Percentiles rank a stretch among this genome's conserved stretches.
These are phyloP conservation scores for Habroteleia sp. DNA, from an alignment of 2,888 invertebrate genomes.

Conservation along the genomic window DNA sequence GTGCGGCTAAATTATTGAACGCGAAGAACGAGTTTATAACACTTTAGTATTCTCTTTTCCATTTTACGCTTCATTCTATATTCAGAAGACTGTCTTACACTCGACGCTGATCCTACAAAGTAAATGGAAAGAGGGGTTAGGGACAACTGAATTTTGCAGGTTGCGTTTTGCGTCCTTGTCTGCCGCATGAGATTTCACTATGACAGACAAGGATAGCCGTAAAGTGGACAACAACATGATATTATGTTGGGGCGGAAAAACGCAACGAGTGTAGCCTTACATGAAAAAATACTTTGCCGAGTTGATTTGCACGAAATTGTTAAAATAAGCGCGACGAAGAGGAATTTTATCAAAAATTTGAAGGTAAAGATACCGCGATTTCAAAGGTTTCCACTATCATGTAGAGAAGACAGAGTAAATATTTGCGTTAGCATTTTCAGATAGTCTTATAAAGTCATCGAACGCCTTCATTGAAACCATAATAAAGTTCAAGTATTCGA, in stretches of 20 bases:
- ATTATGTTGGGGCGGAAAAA: neutral
- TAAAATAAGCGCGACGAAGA: too few relatives aligned
- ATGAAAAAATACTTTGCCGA: too few relatives aligned
- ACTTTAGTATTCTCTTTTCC: conserved; percentile 54
- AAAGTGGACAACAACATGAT: neutral
- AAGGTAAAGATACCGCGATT: too few relatives aligned
- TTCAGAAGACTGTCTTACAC: conserved; percentile 17
- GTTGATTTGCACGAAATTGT: too few relatives aligned
- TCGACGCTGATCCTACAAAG: conserved; percentile 23
- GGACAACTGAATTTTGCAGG: neutral
- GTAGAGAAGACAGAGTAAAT: too few relatives aligned
- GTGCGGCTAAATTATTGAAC: conserved; percentile 48
- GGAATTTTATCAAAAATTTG: too few relatives aligned
- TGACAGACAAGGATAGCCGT: neutral
- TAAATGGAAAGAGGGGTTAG: conserved; percentile 22
- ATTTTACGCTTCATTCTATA: conserved; percentile 45
- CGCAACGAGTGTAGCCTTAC: too few relatives aligned
- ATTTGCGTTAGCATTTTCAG: too few relatives aligned
- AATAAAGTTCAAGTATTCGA: too few relatives aligned
- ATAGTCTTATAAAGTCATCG: too few relatives aligned
- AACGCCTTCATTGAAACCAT: too few relatives aligned
- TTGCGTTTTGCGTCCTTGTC: neutral
- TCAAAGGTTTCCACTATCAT: too few relatives aligned
- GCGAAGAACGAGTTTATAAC: conserved; percentile 47
- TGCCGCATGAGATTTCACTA: neutral